Conservation (phyloP, 2,888 invertebrate species). For the Microctonus aethiopoides region DNA sequence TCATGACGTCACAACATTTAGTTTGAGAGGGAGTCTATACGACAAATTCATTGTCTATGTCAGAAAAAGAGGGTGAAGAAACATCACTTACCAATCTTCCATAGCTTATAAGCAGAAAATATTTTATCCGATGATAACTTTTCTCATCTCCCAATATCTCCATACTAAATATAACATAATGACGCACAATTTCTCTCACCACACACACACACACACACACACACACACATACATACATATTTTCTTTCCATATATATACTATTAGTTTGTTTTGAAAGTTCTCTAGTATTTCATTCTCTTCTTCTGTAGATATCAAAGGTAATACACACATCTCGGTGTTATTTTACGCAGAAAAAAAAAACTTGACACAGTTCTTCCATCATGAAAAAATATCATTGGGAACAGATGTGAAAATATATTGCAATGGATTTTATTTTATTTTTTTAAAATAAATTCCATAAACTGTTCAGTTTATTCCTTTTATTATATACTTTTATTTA, state of each 20-base stretch:
- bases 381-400: not conserved
- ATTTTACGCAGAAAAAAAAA: not conserved
- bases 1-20: not conserved
- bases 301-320: not conserved
- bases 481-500: not conserved
- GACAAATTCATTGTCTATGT: not conserved
- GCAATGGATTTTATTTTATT: not conserved
- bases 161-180: not conserved
- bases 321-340: not conserved
- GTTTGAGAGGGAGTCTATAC: not conserved
- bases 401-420: not conserved
- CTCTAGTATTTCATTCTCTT: not conserved
- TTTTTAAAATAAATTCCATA: not conserved
- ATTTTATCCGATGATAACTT: conserved; percentile 2
- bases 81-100: not conserved
- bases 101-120: not conserved
- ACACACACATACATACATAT: not conserved
- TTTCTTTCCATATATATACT: too few species aligned
- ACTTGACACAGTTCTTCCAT: not conserved
- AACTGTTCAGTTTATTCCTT: too few species aligned
- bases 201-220: not conserved
- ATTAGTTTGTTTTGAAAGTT: too few species aligned
- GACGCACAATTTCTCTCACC: not conserved
- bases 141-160: not conserved
- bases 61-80: not conserved